Percentiles rank a stretch among this genome's conserved stretches.
Conservation (phyloP, 2,888 invertebrate genomes). For the Pharmacophagus antenor region DNA sequence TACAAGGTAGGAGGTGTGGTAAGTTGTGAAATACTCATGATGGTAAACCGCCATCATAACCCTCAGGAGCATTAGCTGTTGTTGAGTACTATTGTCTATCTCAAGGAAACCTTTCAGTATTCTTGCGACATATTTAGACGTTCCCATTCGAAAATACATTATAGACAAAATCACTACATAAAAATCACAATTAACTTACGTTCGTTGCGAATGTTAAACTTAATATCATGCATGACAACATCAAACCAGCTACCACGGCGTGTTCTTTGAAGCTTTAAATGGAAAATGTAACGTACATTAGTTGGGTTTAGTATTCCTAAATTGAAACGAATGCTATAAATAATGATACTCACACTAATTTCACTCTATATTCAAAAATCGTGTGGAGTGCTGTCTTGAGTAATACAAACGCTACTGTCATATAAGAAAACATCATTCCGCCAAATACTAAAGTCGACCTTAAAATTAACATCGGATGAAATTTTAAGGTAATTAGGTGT, state of each 20-base stretch:
- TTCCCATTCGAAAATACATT: no score
- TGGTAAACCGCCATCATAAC: no score
- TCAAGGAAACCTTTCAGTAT: no score
- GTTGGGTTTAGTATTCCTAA: neutral
- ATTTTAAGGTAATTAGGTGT: neutral
- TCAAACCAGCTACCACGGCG: constrained; percentile 50
- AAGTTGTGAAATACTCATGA: no score
- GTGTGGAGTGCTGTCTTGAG: constrained; percentile 65
- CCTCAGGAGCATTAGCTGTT: no score
- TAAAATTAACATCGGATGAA: constrained; percentile 28
- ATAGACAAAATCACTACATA: neutral
- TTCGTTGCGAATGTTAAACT: constrained; percentile 57
- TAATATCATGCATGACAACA: constrained; percentile 54
- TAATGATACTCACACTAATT: constrained; percentile 62
- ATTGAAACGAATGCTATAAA: neutral
- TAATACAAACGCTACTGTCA: constrained; percentile 54
- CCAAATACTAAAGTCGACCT: constrained; percentile 62
- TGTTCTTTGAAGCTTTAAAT: constrained; percentile 60
- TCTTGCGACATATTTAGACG: no score
- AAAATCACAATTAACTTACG: constrained; percentile 47
- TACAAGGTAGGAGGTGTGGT: no score
- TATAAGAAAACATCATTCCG: constrained; percentile 61
- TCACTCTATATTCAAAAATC: constrained; percentile 70
- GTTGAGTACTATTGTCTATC: no score
- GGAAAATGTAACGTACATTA: constrained; percentile 14